Conservation (phyloP, 2,797 vertebrate genomes). For the Astyanax mexicanus region DNA sequence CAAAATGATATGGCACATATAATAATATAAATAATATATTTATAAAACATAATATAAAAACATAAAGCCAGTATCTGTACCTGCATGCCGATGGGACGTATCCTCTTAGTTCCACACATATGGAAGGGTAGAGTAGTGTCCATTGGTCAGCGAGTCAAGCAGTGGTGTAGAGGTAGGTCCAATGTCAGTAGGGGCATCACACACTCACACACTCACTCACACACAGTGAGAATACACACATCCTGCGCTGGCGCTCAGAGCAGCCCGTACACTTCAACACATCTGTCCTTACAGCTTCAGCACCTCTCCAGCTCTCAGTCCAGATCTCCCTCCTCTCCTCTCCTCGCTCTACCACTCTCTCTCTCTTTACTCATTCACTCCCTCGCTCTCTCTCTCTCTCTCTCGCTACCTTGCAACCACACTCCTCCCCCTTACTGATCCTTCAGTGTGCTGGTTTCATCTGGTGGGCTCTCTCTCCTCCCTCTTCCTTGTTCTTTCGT, state of each 20-base stretch:
- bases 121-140: background rate
- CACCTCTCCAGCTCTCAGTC: background rate
- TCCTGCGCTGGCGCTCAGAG: background rate
- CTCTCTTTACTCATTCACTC: background rate
- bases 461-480: conserved; percentile 9
- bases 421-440: conserved; percentile 1
- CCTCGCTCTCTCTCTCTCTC: conserved; percentile 16
- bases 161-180: conserved; percentile 11
- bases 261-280: conserved; percentile 1
- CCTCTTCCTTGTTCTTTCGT: background rate
- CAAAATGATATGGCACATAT: no score
- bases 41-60: no score
- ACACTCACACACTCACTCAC: no score
- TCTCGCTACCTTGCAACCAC: background rate
- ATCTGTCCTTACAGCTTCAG: conserved; percentile 26
- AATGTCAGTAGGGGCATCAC: background rate
- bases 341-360: background rate
- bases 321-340: background rate
- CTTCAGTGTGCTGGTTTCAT: conserved; percentile 7
- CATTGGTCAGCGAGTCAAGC: conserved; percentile 3
- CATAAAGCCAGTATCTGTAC: conserved; percentile 28
- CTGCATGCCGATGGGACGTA: conserved; percentile 19
- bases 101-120: background rate
- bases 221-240: background rate
- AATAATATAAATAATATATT: no score